Percentiles rank a stretch among this genome's conserved stretches.
Conservation (phyloP, 2,888 invertebrate genomes). For the Oscheius sp. region DNA sequence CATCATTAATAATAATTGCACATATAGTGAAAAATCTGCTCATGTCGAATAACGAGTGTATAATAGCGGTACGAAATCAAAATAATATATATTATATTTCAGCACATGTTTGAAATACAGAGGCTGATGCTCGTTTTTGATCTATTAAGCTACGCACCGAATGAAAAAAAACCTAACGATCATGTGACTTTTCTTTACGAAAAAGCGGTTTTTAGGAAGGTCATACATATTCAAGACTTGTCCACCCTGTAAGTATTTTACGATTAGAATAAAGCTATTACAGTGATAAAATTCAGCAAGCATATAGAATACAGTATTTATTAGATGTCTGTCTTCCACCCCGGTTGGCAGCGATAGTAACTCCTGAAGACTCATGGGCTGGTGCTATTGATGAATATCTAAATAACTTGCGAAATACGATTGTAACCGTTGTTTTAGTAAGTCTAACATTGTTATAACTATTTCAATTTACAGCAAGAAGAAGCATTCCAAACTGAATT, state of each 20-base stretch:
- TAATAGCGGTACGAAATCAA: background rate
- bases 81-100: background rate
- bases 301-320: background rate
- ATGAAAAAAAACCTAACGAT: background rate
- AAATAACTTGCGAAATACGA: background rate
- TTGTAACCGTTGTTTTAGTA: background rate
- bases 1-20: background rate
- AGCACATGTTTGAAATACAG: background rate
- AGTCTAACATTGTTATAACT: background rate
- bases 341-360: background rate
- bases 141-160: background rate
- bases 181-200: background rate
- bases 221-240: no score
- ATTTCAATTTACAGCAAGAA: background rate
- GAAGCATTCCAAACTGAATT: background rate
- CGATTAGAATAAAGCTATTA: no score
- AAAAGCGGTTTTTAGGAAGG: background rate
- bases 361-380: background rate
- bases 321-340: background rate
- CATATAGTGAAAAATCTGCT: background rate
- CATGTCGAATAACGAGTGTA: background rate
- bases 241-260: no score
- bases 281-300: background rate
- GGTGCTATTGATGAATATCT: background rate
- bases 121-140: background rate